Evolutionary conservation across 2,888 invertebrate genomes (phyloP).

Genomic region (Noctua comes): DNA sequence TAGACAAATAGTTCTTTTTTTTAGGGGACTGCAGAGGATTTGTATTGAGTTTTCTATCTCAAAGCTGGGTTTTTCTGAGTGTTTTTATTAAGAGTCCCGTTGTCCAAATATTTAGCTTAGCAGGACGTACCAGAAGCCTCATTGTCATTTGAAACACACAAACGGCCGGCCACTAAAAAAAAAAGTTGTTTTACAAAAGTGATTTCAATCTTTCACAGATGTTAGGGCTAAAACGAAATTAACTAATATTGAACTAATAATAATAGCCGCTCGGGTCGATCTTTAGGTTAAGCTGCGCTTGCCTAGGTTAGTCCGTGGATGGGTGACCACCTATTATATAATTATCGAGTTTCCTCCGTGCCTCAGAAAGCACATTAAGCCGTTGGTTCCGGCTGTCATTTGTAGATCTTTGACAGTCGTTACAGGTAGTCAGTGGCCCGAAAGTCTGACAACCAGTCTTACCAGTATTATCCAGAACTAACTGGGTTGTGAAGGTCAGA

Average conservation of each 20-base stretch:
- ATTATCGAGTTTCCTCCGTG: too few relatives aligned
- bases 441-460: too few relatives aligned
- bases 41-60: slow-evolving; percentile 6
- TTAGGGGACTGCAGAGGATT: slow-evolving; percentile 4
- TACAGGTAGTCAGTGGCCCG: too few relatives aligned
- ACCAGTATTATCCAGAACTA: too few relatives aligned
- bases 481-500: too few relatives aligned
- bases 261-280: not conserved
- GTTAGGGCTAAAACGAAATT: not conserved
- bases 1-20: slow-evolving; percentile 77
- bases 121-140: rapidly evolving
- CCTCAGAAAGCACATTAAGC: too few relatives aligned
- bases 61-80: not conserved
- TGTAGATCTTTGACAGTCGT: too few relatives aligned
- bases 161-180: not conserved
- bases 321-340: too few relatives aligned
- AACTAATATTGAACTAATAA: not conserved
- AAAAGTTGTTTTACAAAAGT: not conserved
- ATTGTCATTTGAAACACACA: not conserved
- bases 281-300: too few relatives aligned
- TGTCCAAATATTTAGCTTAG: not conserved
- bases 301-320: too few relatives aligned
- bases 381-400: too few relatives aligned
- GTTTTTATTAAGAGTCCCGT: not conserved
- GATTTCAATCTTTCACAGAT: not conserved